Evolutionary conservation across 2,797 vertebrate genomes (phyloP), one percentile per base, ranked within the genome.

Genomic region (Anabas testudineus): DNA sequence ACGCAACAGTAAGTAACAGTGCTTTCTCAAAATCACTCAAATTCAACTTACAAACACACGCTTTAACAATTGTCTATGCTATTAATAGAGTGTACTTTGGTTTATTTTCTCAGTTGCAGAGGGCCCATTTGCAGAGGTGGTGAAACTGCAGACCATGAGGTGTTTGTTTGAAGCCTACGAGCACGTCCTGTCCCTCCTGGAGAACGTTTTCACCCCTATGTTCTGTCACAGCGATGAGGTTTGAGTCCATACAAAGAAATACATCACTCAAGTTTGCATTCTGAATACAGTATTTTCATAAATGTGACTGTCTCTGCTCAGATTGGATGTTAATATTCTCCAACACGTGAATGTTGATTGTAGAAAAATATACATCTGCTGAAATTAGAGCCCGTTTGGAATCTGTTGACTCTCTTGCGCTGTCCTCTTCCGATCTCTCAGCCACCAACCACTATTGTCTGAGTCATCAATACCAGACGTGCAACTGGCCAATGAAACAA

Each of bases 161-260:
- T 98, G 97, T 85, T 94, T 99, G 83, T 99, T 98, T 90, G 97
- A 99, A 91, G 98, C 98, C 32, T 99, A 98, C 15, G 98, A 99
- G 67, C 97, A 98, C 0, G 98, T 99, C 49, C 95, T 99, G 51
- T 98, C 95, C n/a, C 95, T 99, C 2, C 90, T 99, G 30, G 98
- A 99, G 88, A 97, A 95, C 2, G 97, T 99, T 67, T 99, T 99
- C 80, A 98, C 97, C 12, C 97, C 97, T 39, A 96, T 98, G 95
- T 99, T 99, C 90, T 99, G 97, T 84, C 98, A 99, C 84, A 99
- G 97, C 32, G 96, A 98, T 83, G 97, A 99, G 95, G 98, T 98
- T 5, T 84, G 90, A 2, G 6, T 39, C 64, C 7, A 12, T 7
- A 46, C 19, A 16, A 30, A 13, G 0, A 45, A 39, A 48, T 48